phyloP scores from a whole-genome alignment of 2,113 vertebrate genomes.

The Saguinus imperator region DNA sequence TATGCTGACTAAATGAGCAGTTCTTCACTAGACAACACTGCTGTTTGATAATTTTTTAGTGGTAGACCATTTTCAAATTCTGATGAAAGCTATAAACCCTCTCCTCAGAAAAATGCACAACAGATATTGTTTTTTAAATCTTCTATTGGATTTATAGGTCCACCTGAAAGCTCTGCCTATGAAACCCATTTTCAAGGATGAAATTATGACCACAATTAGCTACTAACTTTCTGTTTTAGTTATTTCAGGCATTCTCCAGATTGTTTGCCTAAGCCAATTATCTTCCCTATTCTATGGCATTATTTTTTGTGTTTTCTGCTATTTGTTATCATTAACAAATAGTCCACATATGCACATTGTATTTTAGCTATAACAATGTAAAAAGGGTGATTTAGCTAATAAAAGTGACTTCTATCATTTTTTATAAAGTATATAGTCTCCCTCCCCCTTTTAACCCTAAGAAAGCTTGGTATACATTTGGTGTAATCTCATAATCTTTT shows the following conservation, averaged over 20 bases:
- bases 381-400: not conserved
- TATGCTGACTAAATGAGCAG: not conserved
- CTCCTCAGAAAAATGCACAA: not conserved
- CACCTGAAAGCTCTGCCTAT: not conserved
- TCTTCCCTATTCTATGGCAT: not conserved
- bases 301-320: not conserved
- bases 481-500: not conserved
- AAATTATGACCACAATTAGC: not conserved
- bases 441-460: not conserved
- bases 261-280: not conserved
- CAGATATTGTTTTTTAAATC: not conserved
- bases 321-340: constrained; percentile 14
- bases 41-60: not conserved
- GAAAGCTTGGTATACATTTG: not conserved
- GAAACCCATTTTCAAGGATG: not conserved
- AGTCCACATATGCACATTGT: not conserved
- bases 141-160: not conserved
- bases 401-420: constrained; percentile 21
- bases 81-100: not conserved
- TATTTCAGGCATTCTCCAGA: not conserved
- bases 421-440: not conserved
- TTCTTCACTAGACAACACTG: not conserved
- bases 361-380: not conserved
- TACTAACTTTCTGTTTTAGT: not conserved
- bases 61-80: not conserved